Evolutionary conservation across 2,888 invertebrate genomes (phyloP), one percentile per base, ranked within the genome.

Genomic region (Loripinus fragilis): DNA sequence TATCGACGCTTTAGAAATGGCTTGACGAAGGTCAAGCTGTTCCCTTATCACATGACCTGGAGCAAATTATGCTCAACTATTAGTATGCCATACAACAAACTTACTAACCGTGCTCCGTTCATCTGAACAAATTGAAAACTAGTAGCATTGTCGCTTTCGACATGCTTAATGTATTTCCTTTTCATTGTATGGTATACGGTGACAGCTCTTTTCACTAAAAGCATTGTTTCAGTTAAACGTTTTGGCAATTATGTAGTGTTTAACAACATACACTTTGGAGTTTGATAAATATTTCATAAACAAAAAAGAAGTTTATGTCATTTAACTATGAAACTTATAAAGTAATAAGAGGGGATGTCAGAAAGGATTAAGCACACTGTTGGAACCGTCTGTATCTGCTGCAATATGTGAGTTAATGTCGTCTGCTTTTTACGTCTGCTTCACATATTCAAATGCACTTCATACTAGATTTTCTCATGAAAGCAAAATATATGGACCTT

Each of bases 371-470:
- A 76, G 38, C 73, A 74, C 23, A 76, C 81, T 5, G 74, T 82
- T 0, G 81, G 81, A 15, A 71, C 81, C 30, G 76, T 82, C 3
- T 82, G 81, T 45, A 78, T 82, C 5, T 82, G 81, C 50, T 82
- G 81, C 50, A 82, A 82, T 41, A 78, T 76, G 81, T 82, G 71
- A 82, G 81, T 82, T 23, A 3, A 45, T 15, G 7, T n/a, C n/a
- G n/a, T n/a, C n/a, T n/a, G n/a, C n/a, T n/a, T n/a, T n/a, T n/a
- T n/a, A n/a, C n/a, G n/a, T n/a, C n/a, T n/a, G n/a, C n/a, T n/a
- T n/a, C n/a, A n/a, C n/a, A n/a, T n/a, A n/a, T n/a, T n/a, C n/a
- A n/a, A n/a, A n/a, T n/a, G n/a, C n/a, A n/a, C n/a, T n/a, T n/a
- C n/a, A n/a, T n/a, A n/a, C n/a, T n/a, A n/a, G n/a, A n/a, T n/a